Evolutionary conservation across 2,113 vertebrate species (phyloP), one percentile per base, ranked within the genome.

Genomic region (Tragulus kanchil): DNA sequence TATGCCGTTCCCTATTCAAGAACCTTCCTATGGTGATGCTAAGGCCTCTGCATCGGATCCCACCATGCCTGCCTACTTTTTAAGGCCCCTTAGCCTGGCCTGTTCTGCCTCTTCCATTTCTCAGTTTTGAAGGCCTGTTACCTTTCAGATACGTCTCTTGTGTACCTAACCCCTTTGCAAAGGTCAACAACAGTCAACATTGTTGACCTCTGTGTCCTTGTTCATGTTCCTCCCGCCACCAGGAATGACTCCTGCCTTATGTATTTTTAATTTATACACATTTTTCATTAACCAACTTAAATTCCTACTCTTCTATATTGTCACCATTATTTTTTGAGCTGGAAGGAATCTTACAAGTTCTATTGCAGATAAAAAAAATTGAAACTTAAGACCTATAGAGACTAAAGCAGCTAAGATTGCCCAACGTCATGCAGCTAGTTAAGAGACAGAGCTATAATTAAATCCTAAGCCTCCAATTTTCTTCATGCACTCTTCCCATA

Each of bases 241-340:
- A 82, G 42, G 21, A 61, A 45, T 78, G 48, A 64, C 26, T 64
- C 28, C n/a, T 88, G 36, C 84, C 58, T 61, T 56, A 25, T 3
- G 0, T 84, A 9, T 87, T 89, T 97, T 75, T 93, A 85, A 88
- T 42, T 69, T 88, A 25, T 14, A 48, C 11, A 69, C 31, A 73
- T 52, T 8, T 42, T 93, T 58, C n/a, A 25, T 28, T 79, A 91
- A 69, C 52, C 36, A 85, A 31, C 78, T 86, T 61, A 64, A n/a
- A 61, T 58, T 36, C 36, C 56, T 59, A 9, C 23, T 81, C 71
- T 84, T 81, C 59, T 48, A 67, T 31, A 2, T 61, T 48, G 59
- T 11, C n/a, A 25, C 67, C 85, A 85, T 89, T 54, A 48, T 52
- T 94, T 96, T 97, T 86, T 93, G 83, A 62, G 93, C 17, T 64